Evolutionary conservation across 2,113 vertebrate species (phyloP).

Genomic region (Pygoscelis adeliae): DNA sequence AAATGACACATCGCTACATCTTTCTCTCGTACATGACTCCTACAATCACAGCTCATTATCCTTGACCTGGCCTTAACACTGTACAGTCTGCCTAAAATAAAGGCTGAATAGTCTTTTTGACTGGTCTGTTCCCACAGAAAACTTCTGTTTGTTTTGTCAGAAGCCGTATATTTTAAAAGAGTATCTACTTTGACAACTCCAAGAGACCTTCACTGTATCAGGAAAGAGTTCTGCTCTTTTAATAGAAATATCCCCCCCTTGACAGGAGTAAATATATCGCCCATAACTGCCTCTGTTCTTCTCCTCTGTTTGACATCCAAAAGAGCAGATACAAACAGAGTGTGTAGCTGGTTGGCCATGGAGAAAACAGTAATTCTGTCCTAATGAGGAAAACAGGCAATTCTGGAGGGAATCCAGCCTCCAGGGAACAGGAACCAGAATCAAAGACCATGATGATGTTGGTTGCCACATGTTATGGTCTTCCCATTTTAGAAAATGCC

Average conservation of each 20-base stretch:
- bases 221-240: neutral
- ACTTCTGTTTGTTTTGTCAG: neutral
- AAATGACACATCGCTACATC: conserved; percentile 8
- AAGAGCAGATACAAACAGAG: neutral
- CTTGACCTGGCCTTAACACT: conserved; percentile 25
- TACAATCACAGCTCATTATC: conserved; percentile 26
- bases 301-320: neutral
- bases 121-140: neutral
- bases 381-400: neutral
- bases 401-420: neutral
- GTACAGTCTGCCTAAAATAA: neutral
- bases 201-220: conserved; percentile 9
- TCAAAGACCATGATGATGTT: neutral
- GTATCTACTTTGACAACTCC: neutral
- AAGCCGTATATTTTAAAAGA: neutral
- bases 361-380: neutral
- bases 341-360: neutral
- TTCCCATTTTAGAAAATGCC: conserved; percentile 18
- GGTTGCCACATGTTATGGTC: neutral
- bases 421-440: neutral
- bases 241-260: neutral
- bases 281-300: neutral
- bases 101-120: neutral
- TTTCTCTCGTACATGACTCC: neutral
- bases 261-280: neutral